These are phyloP conservation scores for Linnaemya tessellans DNA, from an alignment of 2,888 invertebrate genomes.

Conservation along the genomic window DNA sequence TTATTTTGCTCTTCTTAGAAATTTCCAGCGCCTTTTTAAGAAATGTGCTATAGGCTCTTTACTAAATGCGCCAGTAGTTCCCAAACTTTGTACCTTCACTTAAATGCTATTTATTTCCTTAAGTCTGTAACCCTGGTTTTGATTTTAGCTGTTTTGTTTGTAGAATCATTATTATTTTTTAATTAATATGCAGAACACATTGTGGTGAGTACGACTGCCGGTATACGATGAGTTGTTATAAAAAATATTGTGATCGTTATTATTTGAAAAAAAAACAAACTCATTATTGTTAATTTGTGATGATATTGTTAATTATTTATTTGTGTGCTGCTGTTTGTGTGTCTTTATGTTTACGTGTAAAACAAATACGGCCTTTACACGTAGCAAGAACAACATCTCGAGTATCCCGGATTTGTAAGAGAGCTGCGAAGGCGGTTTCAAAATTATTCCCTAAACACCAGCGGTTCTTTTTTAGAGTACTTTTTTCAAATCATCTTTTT, in stretches of 20 bases:
- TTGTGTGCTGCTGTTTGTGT: constrained; percentile 17
- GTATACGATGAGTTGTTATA: constrained; percentile 1
- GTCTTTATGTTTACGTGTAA: neutral
- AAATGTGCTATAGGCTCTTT: neutral
- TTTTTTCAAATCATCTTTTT: neutral
- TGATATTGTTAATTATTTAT: constrained; percentile 42
- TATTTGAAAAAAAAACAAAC: constrained; percentile 33
- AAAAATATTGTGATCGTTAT: constrained; percentile 35
- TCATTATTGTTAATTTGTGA: constrained; percentile 34
- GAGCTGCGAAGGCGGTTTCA: neutral
- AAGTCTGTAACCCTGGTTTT: constrained; percentile 36
- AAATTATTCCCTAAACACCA: neutral
- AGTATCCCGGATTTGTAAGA: neutral
- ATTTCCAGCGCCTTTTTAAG: constrained; percentile 16
- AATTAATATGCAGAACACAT: constrained; percentile 62
- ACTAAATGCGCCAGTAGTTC: constrained; percentile 17
- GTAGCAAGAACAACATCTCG: neutral
- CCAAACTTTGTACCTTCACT: neutral
- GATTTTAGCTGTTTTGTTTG: constrained; percentile 2
- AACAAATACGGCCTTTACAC: constrained; percentile 57
- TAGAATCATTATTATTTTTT: neutral
- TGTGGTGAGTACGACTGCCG: constrained; percentile 34
- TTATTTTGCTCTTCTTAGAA: neutral
- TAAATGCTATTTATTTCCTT: constrained; percentile 26
- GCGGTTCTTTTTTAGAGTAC: neutral